These are phyloP conservation scores for Zaprionus tsacasi DNA, from an alignment of 1,140 invertebrate species.

Conservation along the genomic window DNA sequence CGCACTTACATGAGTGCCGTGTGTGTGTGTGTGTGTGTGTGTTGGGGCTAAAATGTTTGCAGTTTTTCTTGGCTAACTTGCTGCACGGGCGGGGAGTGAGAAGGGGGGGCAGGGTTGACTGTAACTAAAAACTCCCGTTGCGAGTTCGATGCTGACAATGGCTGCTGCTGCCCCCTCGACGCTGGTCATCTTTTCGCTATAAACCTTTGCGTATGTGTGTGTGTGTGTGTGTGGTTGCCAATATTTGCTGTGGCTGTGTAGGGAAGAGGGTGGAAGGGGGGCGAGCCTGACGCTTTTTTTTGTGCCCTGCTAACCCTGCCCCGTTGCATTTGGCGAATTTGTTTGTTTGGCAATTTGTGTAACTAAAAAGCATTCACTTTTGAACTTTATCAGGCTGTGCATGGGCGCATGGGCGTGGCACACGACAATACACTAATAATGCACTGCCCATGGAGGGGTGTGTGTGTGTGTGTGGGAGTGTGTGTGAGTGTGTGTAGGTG, in stretches of 20 bases:
- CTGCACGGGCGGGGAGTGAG: background rate
- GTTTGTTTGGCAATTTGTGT: constrained; percentile 79
- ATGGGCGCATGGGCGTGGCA: constrained; percentile 37
- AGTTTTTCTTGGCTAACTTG: constrained; percentile 55
- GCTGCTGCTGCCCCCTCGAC: constrained; percentile 4
- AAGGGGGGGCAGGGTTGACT: background rate
- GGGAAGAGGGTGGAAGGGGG: background rate
- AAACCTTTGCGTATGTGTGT: background rate
- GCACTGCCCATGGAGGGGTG: constrained; percentile 23
- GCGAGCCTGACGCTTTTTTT: constrained; percentile 9
- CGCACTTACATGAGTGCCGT: constrained; percentile 62
- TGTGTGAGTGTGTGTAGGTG: constrained; percentile 8
- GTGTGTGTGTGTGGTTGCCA: constrained; percentile 18
- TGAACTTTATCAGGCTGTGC: constrained; percentile 67
- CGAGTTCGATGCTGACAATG: constrained; percentile 10
- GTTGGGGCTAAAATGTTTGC: constrained; percentile 32
- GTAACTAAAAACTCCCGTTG: constrained; percentile 29
- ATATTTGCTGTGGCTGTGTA: constrained; percentile 6
- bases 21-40: constrained; percentile 22
- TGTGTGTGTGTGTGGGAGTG: constrained; percentile 10
- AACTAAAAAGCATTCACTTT: constrained; percentile 81
- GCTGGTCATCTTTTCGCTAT: constrained; percentile 22
- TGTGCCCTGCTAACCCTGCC: background rate
- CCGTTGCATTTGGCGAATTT: constrained; percentile 44
- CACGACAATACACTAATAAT: constrained; percentile 53